A percentile compares a stretch with the other conserved stretches of the same genome.
phyloP scores from a whole-genome alignment of 2,888 invertebrate species.

The Drosophila atripex region DNA sequence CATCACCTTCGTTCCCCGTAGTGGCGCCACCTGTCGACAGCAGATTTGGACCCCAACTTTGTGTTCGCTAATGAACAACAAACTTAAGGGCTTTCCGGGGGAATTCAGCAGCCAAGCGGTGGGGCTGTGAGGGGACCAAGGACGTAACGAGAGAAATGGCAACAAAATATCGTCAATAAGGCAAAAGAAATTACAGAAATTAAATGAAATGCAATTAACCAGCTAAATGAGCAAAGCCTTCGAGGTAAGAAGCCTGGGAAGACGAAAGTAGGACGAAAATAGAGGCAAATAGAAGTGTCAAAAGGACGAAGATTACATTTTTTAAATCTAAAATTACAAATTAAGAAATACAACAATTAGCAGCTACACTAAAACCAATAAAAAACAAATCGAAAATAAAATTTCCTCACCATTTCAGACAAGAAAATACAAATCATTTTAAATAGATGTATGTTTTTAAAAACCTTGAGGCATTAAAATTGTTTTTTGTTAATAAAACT shows the following conservation, averaged over 20 bases:
- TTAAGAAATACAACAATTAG: slow-evolving; percentile 43
- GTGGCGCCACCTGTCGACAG: slow-evolving; percentile 39
- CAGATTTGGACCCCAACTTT: slow-evolving; percentile 35
- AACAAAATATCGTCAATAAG: slow-evolving; percentile 53
- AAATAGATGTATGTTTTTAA: too few relatives aligned
- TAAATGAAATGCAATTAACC: slow-evolving; percentile 76
- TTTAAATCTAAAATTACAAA: slow-evolving; percentile 24
- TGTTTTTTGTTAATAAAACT: neutral
- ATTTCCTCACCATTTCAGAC: neutral
- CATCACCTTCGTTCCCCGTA: slow-evolving; percentile 24
- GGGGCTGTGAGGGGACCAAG: slow-evolving; percentile 1
- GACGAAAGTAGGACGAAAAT: slow-evolving; percentile 6
- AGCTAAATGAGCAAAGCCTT: slow-evolving; percentile 55
- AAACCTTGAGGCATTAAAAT: neutral
- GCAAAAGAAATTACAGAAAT: slow-evolving; percentile 51
- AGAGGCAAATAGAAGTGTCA: neutral
- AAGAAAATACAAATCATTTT: neutral
- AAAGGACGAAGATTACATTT: slow-evolving; percentile 8
- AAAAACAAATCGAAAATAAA: neutral
- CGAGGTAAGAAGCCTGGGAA: slow-evolving; percentile 5
- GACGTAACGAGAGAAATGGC: slow-evolving; percentile 24
- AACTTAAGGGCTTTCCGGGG: slow-evolving; percentile 31
- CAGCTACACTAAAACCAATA: slow-evolving; percentile 1
- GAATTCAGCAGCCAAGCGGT: neutral
- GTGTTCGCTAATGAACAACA: slow-evolving; percentile 70